phyloP scores from a whole-genome alignment of 2,888 invertebrate genomes.

The Andrena minutula region DNA sequence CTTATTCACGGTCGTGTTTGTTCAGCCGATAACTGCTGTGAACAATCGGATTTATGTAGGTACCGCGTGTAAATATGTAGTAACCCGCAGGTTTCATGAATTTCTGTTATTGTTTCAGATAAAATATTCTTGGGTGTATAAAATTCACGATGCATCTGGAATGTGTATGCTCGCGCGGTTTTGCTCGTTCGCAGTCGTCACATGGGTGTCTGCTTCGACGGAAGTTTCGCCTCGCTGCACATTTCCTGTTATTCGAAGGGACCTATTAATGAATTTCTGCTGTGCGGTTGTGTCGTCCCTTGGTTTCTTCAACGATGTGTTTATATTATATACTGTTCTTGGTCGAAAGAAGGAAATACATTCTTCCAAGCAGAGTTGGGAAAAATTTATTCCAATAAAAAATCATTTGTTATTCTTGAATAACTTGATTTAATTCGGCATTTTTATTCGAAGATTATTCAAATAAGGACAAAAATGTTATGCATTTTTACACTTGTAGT shows the following conservation, averaged over 20 bases:
- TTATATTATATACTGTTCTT: background rate
- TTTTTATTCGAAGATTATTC: no score
- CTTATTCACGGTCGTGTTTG: no score
- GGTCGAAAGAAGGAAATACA: background rate
- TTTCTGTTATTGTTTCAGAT: no score
- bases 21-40: no score
- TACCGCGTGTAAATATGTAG: no score
- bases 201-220: slow-evolving; percentile 73
- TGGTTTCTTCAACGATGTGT: slow-evolving; percentile 4
- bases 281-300: slow-evolving; percentile 15
- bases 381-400: background rate
- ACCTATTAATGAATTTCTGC: slow-evolving; percentile 55
- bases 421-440: background rate
- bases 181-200: slow-evolving; percentile 40
- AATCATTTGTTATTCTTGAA: background rate
- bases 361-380: background rate
- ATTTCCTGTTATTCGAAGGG: slow-evolving; percentile 73
- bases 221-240: slow-evolving; percentile 72
- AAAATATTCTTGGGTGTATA: background rate
- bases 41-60: no score
- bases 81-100: no score
- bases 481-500: no score
- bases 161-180: slow-evolving; percentile 25
- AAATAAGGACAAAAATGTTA: no score
- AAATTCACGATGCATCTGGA: background rate